These are phyloP conservation scores for Colaptes auratus DNA, from an alignment of 2,113 vertebrate species.

Conservation along the genomic window DNA sequence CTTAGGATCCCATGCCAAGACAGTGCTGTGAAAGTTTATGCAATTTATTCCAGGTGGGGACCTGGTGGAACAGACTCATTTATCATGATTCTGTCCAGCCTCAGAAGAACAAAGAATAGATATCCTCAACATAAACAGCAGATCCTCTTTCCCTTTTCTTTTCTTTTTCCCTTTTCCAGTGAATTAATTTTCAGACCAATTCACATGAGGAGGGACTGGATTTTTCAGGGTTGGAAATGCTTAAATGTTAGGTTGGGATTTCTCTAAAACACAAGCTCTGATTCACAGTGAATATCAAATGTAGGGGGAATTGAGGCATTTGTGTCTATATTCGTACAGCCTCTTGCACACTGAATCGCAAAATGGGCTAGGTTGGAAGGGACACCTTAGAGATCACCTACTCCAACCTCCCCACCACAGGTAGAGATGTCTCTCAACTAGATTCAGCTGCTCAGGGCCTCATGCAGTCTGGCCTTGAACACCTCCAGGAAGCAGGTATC, in stretches of 20 bases:
- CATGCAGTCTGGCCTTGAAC: too few relatives aligned
- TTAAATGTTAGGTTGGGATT: background rate
- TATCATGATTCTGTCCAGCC: slow-evolving; percentile 25
- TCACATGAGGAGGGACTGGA: background rate
- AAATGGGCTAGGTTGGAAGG: too few relatives aligned
- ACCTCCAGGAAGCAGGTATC: too few relatives aligned
- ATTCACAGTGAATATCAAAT: background rate
- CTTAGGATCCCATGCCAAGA: slow-evolving; percentile 21
- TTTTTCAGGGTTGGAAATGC: background rate
- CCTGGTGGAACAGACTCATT: slow-evolving; percentile 33
- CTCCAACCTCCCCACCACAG: too few relatives aligned
- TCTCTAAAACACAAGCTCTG: background rate
- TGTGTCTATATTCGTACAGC: background rate
- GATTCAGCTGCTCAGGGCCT: too few relatives aligned
- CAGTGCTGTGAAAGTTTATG: slow-evolving; percentile 47
- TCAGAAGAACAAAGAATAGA: background rate
- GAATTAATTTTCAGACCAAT: background rate
- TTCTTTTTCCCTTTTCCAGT: background rate
- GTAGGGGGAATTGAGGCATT: background rate
- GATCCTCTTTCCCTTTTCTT: background rate
- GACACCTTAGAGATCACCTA: too few relatives aligned
- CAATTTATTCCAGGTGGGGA: slow-evolving; percentile 49
- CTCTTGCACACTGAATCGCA: background rate
- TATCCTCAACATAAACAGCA: background rate
- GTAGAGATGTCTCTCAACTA: too few relatives aligned